Percentiles rank a stretch among this genome's conserved stretches.
phyloP scores from a whole-genome alignment of 2,113 vertebrate species.

The Anthoscopus minutus region DNA sequence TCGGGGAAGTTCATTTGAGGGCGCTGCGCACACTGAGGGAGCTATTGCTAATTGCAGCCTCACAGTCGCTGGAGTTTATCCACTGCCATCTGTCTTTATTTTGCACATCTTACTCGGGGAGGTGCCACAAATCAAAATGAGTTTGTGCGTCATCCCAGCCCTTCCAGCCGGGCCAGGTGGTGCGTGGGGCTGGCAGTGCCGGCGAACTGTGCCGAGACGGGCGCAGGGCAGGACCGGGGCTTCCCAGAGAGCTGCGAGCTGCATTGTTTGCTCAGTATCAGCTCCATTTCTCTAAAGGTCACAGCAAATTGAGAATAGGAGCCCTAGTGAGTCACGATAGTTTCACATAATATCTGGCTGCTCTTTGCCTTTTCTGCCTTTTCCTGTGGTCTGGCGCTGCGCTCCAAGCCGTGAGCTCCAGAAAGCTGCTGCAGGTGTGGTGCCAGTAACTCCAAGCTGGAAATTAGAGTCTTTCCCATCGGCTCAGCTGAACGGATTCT shows the following conservation, averaged over 20 bases:
- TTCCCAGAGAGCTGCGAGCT: background rate
- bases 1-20: slow-evolving; percentile 24
- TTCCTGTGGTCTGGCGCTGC: background rate
- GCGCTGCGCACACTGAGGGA: background rate
- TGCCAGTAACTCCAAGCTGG: background rate
- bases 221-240: background rate
- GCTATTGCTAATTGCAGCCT: background rate
- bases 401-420: background rate
- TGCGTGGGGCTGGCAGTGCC: background rate
- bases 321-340: slow-evolving; percentile 2
- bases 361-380: background rate
- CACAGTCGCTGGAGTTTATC: background rate
- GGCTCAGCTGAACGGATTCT: background rate
- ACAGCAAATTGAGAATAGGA: slow-evolving; percentile 30
- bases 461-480: background rate
- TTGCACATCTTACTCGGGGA: slow-evolving; percentile 28
- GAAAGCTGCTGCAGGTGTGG: background rate
- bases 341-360: background rate
- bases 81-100: slow-evolving; percentile 42
- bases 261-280: background rate
- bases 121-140: slow-evolving; percentile 44
- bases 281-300: background rate
- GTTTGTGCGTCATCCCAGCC: background rate
- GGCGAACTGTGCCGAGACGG: background rate
- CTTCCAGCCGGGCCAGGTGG: background rate